Evolutionary conservation across 2,113 vertebrate species (phyloP).

Genomic region (Alosa alosa): DNA sequence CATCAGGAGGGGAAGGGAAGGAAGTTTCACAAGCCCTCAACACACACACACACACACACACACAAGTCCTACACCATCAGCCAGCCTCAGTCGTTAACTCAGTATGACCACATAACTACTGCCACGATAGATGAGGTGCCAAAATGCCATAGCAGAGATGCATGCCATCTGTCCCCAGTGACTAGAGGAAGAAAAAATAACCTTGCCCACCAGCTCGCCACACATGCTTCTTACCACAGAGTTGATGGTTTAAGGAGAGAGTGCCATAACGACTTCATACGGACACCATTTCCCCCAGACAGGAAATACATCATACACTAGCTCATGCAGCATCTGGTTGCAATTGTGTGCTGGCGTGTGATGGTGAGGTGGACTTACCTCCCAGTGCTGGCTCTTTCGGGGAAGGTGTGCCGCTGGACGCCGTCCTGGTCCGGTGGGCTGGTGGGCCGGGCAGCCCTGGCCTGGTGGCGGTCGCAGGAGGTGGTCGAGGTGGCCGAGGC

Average conservation of each 20-base stretch:
- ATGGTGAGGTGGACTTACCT: constrained; percentile 41
- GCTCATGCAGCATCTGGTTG: constrained; percentile 5
- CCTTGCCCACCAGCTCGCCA: neutral
- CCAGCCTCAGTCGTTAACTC: neutral
- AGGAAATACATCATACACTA: neutral
- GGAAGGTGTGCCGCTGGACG: constrained; percentile 16
- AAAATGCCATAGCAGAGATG: neutral
- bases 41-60: neutral
- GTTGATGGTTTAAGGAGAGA: neutral
- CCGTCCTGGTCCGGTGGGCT: neutral
- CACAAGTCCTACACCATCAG: neutral
- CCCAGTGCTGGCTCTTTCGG: neutral
- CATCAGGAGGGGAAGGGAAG: neutral
- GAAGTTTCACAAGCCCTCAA: neutral
- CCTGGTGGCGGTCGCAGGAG: neutral
- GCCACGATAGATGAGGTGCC: neutral
- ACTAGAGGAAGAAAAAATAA: neutral
- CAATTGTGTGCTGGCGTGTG: neutral
- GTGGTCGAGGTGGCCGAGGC: neutral
- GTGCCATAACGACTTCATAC: neutral
- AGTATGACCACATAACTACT: neutral
- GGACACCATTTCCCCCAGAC: neutral
- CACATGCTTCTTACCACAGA: neutral
- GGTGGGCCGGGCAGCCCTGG: neutral
- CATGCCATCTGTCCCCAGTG: neutral